Evolutionary conservation across 2,888 invertebrate genomes (phyloP), one percentile per base, ranked within the genome.

Genomic region (Megamerina dolium): DNA sequence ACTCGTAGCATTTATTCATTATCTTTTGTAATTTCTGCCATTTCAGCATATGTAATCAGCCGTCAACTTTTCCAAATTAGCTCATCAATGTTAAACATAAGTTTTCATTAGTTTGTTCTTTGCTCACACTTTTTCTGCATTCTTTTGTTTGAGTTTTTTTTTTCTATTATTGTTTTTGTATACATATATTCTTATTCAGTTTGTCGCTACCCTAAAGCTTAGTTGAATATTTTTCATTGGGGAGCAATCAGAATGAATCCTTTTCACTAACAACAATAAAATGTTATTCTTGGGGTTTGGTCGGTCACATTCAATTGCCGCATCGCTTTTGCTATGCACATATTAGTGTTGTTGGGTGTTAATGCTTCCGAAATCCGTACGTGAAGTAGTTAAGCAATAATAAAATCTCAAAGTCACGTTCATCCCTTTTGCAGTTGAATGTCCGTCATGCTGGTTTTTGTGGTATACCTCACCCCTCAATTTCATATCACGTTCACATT

Each of bases 341-440:
- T 26, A 30, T 37, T 19, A 4, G 8, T 38, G 41, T 44, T 44
- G 46, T 49, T 46, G 47, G 33, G 50, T 54, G 49, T 50, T 52
- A 50, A 52, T 49, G 49, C 42, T 41, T 34, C 46, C 43, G 49
- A n/a, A 52, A 49, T 50, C 43, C 48, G 42, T 51, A 54, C 54
- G 54, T 54, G 54, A 45, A 45, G 44, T 44, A 54, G 52, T 61
- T 54, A 58, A 56, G 55, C 58, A 58, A 57, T 58, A 63, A 66
- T 66, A 63, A 66, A 64, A 63, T 60, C 60, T 54, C 51, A 56
- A 57, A 64, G 65, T 64, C 64, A 64, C 64, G 64, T 66, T 52
- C 54, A 45, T 44, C 38, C 55, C 52, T 52, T 50, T 50, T 51
- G 17, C 49, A 41, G 46, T 57, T 38, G 41, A 41, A 42, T 43